Conservation (phyloP, 2,113 vertebrate species). For the Coptodon bakossiorum region DNA sequence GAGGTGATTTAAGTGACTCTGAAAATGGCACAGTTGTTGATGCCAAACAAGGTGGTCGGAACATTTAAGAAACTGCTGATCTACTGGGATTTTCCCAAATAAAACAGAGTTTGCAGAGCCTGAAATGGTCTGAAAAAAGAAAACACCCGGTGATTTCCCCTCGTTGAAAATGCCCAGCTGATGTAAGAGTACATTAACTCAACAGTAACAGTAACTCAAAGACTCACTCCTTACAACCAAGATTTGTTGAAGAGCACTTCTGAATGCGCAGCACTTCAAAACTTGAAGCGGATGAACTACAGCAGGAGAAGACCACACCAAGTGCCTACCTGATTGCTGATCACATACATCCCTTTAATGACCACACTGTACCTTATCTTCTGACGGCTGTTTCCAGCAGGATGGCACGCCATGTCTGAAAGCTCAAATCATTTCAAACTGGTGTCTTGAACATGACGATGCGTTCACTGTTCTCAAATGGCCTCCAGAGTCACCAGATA, state of each 20-base stretch:
- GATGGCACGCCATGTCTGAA: background rate
- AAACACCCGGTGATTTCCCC: background rate
- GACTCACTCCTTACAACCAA: background rate
- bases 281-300: background rate
- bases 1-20: background rate
- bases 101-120: background rate
- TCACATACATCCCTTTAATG: background rate
- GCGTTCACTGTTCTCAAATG: background rate
- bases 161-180: background rate
- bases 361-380: background rate
- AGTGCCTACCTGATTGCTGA: background rate
- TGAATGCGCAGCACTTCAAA: background rate
- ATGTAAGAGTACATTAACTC: background rate
- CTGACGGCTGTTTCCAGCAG: background rate
- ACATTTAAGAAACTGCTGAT: background rate
- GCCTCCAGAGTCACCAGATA: fast-evolving
- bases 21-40: background rate
- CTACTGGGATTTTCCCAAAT: background rate
- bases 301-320: background rate
- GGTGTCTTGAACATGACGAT: background rate
- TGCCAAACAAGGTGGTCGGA: fast-evolving
- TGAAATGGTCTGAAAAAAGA: background rate
- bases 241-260: background rate
- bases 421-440: background rate
- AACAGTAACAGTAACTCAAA: background rate